Conservation (phyloP, 1,140 invertebrate genomes). For the Drosophila burlai region DNA sequence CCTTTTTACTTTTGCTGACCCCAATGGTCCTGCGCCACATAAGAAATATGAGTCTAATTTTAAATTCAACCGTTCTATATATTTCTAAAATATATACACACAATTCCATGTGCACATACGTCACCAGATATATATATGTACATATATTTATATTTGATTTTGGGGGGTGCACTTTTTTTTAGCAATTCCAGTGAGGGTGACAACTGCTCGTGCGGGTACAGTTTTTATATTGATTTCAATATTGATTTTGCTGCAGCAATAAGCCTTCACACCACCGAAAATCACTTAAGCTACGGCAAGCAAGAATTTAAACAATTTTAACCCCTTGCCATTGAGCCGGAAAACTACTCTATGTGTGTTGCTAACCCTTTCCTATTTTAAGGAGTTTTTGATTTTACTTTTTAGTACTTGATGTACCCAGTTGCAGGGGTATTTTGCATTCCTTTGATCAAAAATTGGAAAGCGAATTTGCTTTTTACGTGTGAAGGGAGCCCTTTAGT, state of each 20-base stretch:
- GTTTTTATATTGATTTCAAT: slow-evolving; percentile 75
- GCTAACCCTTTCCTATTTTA: slow-evolving; percentile 15
- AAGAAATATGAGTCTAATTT: neutral
- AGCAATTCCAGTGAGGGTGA: slow-evolving; percentile 57
- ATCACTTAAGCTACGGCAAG: slow-evolving; percentile 18
- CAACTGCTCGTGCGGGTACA: slow-evolving; percentile 53
- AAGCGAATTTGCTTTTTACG: neutral
- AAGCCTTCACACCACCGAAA: slow-evolving; percentile 30
- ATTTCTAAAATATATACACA: too few relatives aligned
- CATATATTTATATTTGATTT: slow-evolving; percentile 16
- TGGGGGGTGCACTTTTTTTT: slow-evolving; percentile 55
- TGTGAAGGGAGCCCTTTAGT: neutral
- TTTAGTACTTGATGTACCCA: neutral
- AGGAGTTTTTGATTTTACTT: slow-evolving; percentile 12
- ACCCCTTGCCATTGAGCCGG: slow-evolving; percentile 34
- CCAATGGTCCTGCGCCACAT: neutral
- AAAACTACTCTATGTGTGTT: slow-evolving; percentile 24
- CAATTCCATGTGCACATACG: neutral
- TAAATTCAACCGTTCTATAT: neutral
- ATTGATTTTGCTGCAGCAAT: slow-evolving; percentile 63
- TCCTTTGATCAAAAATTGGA: slow-evolving; percentile 4
- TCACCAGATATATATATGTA: slow-evolving; percentile 1
- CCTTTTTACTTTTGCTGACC: neutral
- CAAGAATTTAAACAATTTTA: slow-evolving; percentile 36
- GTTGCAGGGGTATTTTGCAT: neutral